Evolutionary conservation across 1,140 invertebrate species (phyloP).

Genomic region (Acyrthosiphon pisum): DNA sequence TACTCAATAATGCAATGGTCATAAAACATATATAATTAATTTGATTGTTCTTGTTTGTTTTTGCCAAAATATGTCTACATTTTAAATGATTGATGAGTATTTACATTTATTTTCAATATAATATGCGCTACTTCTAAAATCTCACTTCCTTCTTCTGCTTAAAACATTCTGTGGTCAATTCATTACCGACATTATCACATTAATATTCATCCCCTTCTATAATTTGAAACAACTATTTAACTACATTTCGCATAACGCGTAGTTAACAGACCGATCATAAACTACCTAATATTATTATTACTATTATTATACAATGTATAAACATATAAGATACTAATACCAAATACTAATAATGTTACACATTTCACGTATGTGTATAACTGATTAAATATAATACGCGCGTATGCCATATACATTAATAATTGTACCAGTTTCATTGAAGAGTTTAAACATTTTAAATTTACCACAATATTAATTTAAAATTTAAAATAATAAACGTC

Average conservation of each 20-base stretch:
- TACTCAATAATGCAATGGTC: neutral
- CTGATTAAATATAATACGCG: neutral
- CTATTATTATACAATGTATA: neutral
- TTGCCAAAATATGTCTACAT: neutral
- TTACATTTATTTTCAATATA: neutral
- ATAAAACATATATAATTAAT: neutral
- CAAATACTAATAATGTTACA: neutral
- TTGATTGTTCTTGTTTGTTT: neutral
- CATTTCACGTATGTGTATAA: neutral
- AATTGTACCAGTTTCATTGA: conserved; percentile 15
- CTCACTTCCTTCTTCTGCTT: neutral
- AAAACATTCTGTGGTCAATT: neutral
- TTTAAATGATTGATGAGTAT: neutral
- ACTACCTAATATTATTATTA: neutral
- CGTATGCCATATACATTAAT: neutral
- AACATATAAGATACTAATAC: neutral
- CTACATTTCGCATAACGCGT: neutral
- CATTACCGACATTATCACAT: neutral
- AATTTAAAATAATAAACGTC: neutral
- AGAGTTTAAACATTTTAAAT: neutral
- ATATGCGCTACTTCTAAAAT: neutral
- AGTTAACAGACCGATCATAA: neutral
- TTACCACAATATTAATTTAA: conserved; percentile 10
- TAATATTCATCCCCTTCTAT: neutral
- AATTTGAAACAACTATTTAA: neutral